Conservation (phyloP, 23 tunicate species). For the Clavelina lepadiformis region DNA sequence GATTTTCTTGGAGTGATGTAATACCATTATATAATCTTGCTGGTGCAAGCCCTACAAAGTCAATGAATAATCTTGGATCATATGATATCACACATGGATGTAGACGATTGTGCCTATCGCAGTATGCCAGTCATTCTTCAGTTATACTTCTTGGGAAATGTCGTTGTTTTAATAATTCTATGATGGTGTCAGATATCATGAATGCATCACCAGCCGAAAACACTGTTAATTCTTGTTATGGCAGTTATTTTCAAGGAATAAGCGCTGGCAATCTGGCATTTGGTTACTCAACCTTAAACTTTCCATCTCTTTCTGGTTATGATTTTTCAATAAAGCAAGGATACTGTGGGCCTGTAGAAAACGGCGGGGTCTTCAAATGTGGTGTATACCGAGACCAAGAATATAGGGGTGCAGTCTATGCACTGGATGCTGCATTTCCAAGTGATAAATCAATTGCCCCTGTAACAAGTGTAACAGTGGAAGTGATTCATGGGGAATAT, state of each 20-base stretch:
- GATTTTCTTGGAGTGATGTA: neutral
- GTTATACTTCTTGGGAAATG: neutral
- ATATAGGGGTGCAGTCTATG: too few relatives aligned
- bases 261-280: neutral
- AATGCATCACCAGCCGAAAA: too few relatives aligned
- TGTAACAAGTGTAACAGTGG: too few relatives aligned
- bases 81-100: conserved; percentile 11
- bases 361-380: conserved; percentile 34
- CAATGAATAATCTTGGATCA: neutral
- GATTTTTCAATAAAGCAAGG: conserved; percentile 1
- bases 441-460: too few relatives aligned
- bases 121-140: neutral
- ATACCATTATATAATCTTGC: neutral
- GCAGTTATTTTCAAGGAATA: too few relatives aligned
- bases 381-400: conserved; percentile 3
- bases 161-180: neutral
- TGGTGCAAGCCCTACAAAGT: neutral
- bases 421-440: too few relatives aligned
- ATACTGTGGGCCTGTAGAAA: conserved; percentile 17
- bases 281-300: conserved; percentile 7
- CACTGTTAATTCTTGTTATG: too few relatives aligned
- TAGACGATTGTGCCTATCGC: neutral
- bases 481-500: too few relatives aligned
- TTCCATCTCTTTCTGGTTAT: neutral
- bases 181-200: too few relatives aligned